Evolutionary conservation across 2,113 vertebrate genomes (phyloP).

Genomic region (Puntigrus tetrazona): DNA sequence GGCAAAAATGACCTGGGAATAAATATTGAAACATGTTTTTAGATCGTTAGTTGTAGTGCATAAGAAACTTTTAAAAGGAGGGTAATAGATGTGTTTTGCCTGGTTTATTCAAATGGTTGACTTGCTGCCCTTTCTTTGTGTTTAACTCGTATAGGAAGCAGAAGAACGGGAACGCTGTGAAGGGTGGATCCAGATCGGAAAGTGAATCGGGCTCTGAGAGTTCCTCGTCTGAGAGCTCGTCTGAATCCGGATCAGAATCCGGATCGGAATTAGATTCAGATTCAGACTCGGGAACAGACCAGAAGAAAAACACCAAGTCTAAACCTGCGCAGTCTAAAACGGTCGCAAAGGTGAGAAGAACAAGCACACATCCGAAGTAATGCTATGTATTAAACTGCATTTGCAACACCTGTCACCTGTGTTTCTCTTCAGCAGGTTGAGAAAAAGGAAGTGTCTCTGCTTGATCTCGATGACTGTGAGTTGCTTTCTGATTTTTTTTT

Average conservation of each 20-base stretch:
- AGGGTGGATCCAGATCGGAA: conserved; percentile 54
- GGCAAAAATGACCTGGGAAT: neutral
- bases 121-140: conserved; percentile 60
- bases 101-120: neutral
- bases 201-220: conserved; percentile 64
- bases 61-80: neutral
- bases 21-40: neutral
- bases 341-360: conserved; percentile 34
- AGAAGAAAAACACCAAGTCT: conserved; percentile 54
- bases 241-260: conserved; percentile 78
- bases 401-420: neutral
- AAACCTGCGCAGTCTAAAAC: conserved; percentile 45
- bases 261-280: conserved; percentile 70
- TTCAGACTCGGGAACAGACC: conserved; percentile 56
- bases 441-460: conserved; percentile 80
- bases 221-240: conserved; percentile 79
- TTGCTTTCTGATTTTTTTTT: conserved; percentile 53
- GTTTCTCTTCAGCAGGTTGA: conserved; percentile 51
- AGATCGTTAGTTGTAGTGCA: neutral
- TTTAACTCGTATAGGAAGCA: conserved; percentile 63
- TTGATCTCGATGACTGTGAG: conserved; percentile 96
- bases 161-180: conserved; percentile 61
- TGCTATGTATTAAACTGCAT: neutral
- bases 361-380: neutral
- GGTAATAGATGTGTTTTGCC: neutral